Evolutionary conservation across 2,113 vertebrate genomes (phyloP), one percentile per base, ranked within the genome.

Genomic region (Thalassoma bifasciatum): DNA sequence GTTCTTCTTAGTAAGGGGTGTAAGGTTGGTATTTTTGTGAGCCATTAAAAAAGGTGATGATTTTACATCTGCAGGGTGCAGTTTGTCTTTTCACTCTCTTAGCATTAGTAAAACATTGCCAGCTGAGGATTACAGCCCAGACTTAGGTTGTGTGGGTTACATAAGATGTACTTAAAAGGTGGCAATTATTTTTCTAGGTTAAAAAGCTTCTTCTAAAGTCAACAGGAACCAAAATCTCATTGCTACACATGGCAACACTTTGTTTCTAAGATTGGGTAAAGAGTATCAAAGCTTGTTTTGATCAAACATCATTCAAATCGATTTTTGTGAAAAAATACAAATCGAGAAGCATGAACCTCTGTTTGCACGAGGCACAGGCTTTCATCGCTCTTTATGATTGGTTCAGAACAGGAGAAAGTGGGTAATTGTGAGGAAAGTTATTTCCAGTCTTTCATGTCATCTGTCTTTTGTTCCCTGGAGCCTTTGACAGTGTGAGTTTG

Each of bases 141-240:
- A 52, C 36, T 60, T 59, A 72, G 73, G 66, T 75, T 51, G 80
- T 69, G 68, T 51, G 59, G 58, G 64, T 87, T 84, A 73, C 62
- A 84, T 84, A 82, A 86, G 68, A 69, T 58, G 56, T 49, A n/a
- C 40, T 83, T 76, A 73, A 81, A 87, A 87, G 76, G 76, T 90
- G 86, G 60, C 83, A 86, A 91, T 89, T 82, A 80, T 71, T 83
- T 66, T 56, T 85, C 50, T 46, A 71, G 61, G 58, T 86, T 66
- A 72, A 72, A 75, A 64, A 26, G 46, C 62, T 52, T 71, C 53
- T 70, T 69, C 72, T 36, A 60, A 72, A 40, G 64, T 66, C 51
- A 62, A 69, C 34, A 24, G 65, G 30, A 64, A 58, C 40, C 23
- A n/a, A 79, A 22, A 79, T 22, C 22, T 42, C 56, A 76, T 63